A percentile compares a stretch with the other conserved stretches of the same genome.
Evolutionary conservation across 2,113 vertebrate species (phyloP).

Genomic region (Neopipo cinnamomea): DNA sequence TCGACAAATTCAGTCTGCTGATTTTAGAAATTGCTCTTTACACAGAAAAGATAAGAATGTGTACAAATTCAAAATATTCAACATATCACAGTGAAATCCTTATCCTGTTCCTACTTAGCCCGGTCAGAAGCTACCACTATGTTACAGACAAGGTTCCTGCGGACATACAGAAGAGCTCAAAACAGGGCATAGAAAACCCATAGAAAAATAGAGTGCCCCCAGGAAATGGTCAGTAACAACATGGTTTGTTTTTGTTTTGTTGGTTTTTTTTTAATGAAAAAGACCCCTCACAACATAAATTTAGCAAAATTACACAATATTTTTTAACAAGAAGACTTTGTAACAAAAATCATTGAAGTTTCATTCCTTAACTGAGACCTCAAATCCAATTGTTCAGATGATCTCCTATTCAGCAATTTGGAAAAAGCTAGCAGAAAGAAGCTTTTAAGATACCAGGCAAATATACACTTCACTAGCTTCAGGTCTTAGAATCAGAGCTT

Average conservation of each 20-base stretch:
- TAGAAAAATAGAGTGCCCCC: background rate
- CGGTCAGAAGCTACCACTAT: background rate
- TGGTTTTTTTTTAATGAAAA: background rate
- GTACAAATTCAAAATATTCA: background rate
- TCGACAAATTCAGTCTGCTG: background rate
- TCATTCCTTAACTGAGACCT: background rate
- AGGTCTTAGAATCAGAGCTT: background rate
- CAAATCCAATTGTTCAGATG: background rate
- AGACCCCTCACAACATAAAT: background rate
- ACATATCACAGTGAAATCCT: background rate
- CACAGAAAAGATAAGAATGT: background rate
- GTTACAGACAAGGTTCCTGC: background rate
- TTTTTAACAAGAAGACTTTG: background rate
- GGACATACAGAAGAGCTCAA: background rate
- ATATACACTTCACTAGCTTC: background rate
- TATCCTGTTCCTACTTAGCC: background rate
- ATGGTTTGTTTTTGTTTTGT: no score
- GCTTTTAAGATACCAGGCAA: background rate
- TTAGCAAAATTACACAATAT: background rate
- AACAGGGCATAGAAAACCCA: background rate
- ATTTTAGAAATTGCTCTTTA: background rate
- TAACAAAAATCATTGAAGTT: background rate
- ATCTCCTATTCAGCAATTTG: background rate
- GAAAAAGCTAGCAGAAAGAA: background rate
- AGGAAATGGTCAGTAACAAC: background rate